A percentile compares a stretch with the other conserved stretches of the same genome.
phyloP scores from a whole-genome alignment of 2,888 invertebrate genomes.

The Drosophila histrio region DNA sequence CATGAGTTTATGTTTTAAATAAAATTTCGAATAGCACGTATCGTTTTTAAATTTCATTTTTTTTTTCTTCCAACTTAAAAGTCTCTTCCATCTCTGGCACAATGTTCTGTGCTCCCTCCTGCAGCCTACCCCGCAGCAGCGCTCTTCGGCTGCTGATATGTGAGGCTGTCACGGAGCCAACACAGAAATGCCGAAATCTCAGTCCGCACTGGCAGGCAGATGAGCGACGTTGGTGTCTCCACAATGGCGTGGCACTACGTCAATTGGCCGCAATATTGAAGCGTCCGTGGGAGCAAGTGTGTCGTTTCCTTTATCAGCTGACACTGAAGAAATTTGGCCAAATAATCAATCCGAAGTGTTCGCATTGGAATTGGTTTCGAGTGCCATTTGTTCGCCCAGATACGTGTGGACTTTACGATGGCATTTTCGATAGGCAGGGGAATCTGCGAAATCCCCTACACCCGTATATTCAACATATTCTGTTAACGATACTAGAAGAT shows the following conservation, averaged over 20 bases:
- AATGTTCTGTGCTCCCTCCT: constrained; percentile 32
- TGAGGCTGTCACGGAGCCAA: constrained; percentile 1
- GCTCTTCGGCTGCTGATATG: constrained; percentile 13
- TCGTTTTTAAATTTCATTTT: not conserved
- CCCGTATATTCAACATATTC: constrained; percentile 28
- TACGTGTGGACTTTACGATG: constrained; percentile 44
- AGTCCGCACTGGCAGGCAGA: constrained; percentile 8
- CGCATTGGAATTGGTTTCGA: constrained; percentile 34
- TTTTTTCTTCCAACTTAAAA: not conserved
- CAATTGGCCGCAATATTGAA: constrained; percentile 9
- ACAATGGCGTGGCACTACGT: constrained; percentile 19
- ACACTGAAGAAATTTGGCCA: constrained; percentile 41
- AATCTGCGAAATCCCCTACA: constrained; percentile 41
- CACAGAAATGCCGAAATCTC: constrained; percentile 3
- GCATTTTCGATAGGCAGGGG: constrained; percentile 43
- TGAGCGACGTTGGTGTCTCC: constrained; percentile 39
- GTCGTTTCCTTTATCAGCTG: constrained; percentile 38
- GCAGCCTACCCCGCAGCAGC: constrained; percentile 14
- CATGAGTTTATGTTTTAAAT: constrained; percentile 10
- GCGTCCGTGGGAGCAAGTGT: constrained; percentile 21
- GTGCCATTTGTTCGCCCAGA: constrained; percentile 43
- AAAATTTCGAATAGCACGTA: constrained; percentile 12
- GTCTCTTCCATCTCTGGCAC: not conserved
- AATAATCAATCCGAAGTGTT: constrained; percentile 39
- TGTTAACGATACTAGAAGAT: constrained; percentile 34